Base-by-base conservation (phyloP, 1,140 invertebrate species). In the Pseudomyrmex pallidus region DNA sequence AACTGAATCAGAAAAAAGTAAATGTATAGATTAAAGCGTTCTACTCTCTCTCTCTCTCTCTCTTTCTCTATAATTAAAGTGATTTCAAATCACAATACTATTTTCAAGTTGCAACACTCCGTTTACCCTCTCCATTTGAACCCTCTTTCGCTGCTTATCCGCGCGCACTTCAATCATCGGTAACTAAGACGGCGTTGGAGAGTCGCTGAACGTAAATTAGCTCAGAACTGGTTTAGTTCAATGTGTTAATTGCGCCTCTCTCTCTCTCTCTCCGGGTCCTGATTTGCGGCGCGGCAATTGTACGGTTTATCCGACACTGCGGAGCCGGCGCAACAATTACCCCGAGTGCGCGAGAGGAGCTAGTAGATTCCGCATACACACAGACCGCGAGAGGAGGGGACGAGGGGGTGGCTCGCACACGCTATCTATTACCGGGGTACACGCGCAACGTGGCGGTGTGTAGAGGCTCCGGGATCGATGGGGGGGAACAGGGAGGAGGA, bases 181-280 rank as follows among this genome's bases (percentile, higher is more conserved):
- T 76, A 52, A 57, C 76, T 68, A 78, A 78, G 76, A 78, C 76
- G 15, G 9, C 63, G 52, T 25, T 56, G 74, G 66, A 80, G 70
- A 84, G 66, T 77, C 74, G 74, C 17, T 48, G 70, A 59, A 84
- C 76, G 86, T 83, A 83, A 89, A 88, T 90, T 87, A 85, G 64
- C 48, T 63, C 73, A 48, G 54, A 83, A 88, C 84, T 87, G 86
- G 82, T 87, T 89, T 54, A 74, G 68, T 57, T 83, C 80, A 86
- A 90, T 85, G 85, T 84, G 89, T 89, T 90, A 90, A 90, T 88
- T 88, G 86, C 83, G 67, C 77, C 76, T 82, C 82, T 35, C 35
- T 35, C 35, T 35, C 25, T 35, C 35, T 35, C 35, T 35, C 35
- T 35, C 35, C 61, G 74, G 76, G 77, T 22, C 78, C 74, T 85